phyloP scores from a whole-genome alignment of 2,888 invertebrate species.

The Isotomurus palustris region DNA sequence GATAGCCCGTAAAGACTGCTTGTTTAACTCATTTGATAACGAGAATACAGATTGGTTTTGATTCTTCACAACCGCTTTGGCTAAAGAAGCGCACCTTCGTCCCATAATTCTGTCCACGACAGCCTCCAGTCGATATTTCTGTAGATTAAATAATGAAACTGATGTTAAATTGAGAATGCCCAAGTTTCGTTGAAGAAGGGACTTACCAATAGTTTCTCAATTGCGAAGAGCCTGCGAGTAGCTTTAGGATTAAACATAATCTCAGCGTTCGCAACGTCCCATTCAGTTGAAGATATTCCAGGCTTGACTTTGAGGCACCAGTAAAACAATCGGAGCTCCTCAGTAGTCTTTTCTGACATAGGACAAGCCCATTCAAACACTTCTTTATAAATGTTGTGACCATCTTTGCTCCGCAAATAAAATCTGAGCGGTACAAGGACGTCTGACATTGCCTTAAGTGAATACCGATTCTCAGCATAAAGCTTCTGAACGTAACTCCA shows the following conservation, averaged over 20 bases:
- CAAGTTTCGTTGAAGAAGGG: background rate
- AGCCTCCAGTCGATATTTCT: constrained; percentile 10
- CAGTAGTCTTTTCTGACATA: constrained; percentile 3
- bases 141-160: constrained; percentile 1
- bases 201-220: background rate
- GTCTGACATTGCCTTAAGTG: background rate
- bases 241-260: background rate
- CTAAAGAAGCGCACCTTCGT: constrained; percentile 10
- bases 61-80: constrained; percentile 17
- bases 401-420: too few relatives aligned
- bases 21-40: constrained; percentile 11
- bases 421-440: constrained; percentile 1
- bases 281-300: constrained; percentile 6
- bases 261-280: constrained; percentile 2
- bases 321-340: constrained; percentile 18
- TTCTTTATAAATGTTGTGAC: constrained; percentile 1
- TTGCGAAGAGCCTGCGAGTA: background rate
- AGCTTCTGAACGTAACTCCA: background rate
- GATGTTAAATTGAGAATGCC: background rate
- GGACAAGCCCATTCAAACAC: constrained; percentile 26
- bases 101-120: constrained; percentile 21
- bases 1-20: constrained; percentile 20
- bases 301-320: constrained; percentile 23
- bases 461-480: background rate
- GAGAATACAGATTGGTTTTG: constrained; percentile 12